Conservation (phyloP, 2,888 invertebrate genomes). For the Mayetiola destructor region DNA sequence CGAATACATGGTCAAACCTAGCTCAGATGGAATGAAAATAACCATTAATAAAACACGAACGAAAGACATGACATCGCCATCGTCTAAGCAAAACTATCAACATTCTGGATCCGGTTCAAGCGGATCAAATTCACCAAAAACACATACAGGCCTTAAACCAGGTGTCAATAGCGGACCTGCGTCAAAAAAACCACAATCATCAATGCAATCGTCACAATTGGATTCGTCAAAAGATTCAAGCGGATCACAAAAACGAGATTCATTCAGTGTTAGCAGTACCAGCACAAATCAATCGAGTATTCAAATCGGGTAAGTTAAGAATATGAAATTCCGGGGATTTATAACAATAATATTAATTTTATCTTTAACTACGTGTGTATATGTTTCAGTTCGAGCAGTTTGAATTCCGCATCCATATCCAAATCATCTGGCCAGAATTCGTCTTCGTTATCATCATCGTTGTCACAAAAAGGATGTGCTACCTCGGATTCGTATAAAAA, state of each 20-base stretch:
- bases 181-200: conserved; percentile 39
- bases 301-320: not conserved
- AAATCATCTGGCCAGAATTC: conserved; percentile 19
- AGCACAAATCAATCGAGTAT: not conserved
- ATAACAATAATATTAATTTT: conserved; percentile 14
- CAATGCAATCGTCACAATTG: conserved; percentile 13
- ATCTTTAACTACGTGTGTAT: not conserved
- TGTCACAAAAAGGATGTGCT: conserved; percentile 22
- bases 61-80: conserved; percentile 46
- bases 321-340: not conserved
- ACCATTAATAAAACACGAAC: conserved; percentile 79
- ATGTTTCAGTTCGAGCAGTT: not conserved
- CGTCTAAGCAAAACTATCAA: conserved; percentile 34
- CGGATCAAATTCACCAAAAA: conserved; percentile 56
- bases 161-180: conserved; percentile 79
- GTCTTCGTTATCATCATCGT: conserved; percentile 20
- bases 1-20: conserved; percentile 80
- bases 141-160: conserved; percentile 69
- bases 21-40: conserved; percentile 73
- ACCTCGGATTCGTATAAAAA: conserved; percentile 15
- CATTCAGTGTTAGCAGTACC: not conserved
- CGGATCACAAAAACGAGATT: not conserved
- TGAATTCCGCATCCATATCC: conserved; percentile 3
- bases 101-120: conserved; percentile 29
- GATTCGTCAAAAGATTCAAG: not conserved